Base-by-base conservation (phyloP, 1,140 invertebrate species). In the Apis florea region DNA sequence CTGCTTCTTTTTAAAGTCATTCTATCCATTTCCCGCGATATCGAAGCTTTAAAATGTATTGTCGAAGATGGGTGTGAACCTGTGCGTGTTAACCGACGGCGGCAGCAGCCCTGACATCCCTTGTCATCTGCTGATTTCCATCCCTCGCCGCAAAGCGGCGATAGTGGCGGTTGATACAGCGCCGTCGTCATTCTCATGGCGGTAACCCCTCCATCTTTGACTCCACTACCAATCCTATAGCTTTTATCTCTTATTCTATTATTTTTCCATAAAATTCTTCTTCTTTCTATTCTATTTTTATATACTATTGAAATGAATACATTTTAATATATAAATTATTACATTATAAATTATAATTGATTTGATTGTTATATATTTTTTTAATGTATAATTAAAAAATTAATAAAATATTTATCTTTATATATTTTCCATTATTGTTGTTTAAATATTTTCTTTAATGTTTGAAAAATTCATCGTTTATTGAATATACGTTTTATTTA, bases 1-100 rank as follows among this genome's bases (percentile, higher is more conserved):
- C 17, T 26, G 19, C 9, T 15, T 31, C 12, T 11, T 17, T 40
- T 24, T 15, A 49, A 17, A 17, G 21, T 24, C 21, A 49, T 69
- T 31, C 51, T 64, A n/a, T 26, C 24, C 24, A 68, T 54, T 75
- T 71, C 64, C 74, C 84, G 84, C 84, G 84, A 83, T 21, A 66
- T 54, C 80, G 64, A 21, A 40, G 24, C 70, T 68, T 63, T 53
- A 51, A 64, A 51, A 54, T 47, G n/a, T 68, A 70, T 64, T 66
- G 64, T 67, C 82, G 75, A 75, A 71, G 74, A 87, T 87, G 86
- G 86, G 86, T 88, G 86, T 88, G 86, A 88, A 84, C 85, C 85
- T 73, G 75, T 86, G 85, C 71, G 84, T 84, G 80, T 86, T 86
- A 77, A 83, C 81, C 82, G 85, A 86, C 85, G 75, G 77, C 85